Conservation (phyloP, 1,140 invertebrate species). For the Pseudomyrmex dendroicus region DNA sequence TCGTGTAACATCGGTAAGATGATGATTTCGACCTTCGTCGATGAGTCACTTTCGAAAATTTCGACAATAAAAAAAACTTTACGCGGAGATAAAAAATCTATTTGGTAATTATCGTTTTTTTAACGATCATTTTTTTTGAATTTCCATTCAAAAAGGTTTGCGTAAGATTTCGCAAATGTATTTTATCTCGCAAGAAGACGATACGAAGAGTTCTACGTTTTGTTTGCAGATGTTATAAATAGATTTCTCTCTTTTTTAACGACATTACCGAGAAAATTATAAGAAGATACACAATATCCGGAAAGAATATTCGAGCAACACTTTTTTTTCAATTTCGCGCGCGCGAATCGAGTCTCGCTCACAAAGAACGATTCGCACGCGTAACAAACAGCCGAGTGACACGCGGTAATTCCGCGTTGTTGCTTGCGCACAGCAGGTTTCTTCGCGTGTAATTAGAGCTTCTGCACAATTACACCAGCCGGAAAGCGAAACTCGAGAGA, state of each 20-base stretch:
- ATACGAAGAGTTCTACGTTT: too few relatives aligned
- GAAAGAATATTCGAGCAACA: conserved; percentile 6
- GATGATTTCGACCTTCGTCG: conserved; percentile 27
- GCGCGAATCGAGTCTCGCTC: neutral
- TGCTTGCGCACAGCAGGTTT: neutral
- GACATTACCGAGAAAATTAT: too few relatives aligned
- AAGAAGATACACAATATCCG: too few relatives aligned
- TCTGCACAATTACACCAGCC: conserved; percentile 2
- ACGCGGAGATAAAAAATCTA: neutral
- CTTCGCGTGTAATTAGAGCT: conserved; percentile 26
- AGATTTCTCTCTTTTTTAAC: neutral
- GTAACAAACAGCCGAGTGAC: neutral
- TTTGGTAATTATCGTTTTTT: neutral
- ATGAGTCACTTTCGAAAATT: conserved; percentile 1
- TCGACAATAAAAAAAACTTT: neutral
- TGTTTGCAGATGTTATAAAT: neutral
- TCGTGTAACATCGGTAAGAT: neutral
- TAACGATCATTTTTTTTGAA: neutral
- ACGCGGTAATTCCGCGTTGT: conserved; percentile 15
- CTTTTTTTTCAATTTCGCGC: neutral
- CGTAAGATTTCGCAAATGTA: too few relatives aligned
- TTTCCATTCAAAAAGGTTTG: too few relatives aligned
- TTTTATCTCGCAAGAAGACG: too few relatives aligned
- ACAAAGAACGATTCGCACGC: neutral
- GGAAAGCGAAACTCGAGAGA: neutral